A percentile compares a stretch with the other conserved stretches of the same genome.
Conservation (phyloP, 2,888 invertebrate genomes). For the Latheticus oryzae region DNA sequence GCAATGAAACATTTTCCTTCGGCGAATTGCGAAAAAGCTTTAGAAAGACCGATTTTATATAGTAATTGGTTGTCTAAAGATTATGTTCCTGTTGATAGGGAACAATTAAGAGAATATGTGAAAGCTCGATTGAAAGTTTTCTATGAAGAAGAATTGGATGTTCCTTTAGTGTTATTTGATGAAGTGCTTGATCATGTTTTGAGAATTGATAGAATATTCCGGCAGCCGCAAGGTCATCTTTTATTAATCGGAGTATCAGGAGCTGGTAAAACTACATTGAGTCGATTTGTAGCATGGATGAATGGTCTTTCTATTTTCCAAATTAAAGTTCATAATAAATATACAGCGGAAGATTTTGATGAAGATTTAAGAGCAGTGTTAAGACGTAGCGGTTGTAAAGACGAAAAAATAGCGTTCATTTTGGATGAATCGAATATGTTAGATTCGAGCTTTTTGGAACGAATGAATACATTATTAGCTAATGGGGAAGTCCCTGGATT, state of each 20-base stretch:
- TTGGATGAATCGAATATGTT: constrained; percentile 99
- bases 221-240: constrained; percentile 98
- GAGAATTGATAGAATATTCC: constrained; percentile 98
- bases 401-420: constrained; percentile 99
- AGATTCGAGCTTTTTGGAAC: constrained; percentile 97
- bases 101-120: constrained; percentile 95
- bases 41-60: constrained; percentile 95
- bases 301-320: constrained; percentile 99
- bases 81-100: constrained; percentile 95
- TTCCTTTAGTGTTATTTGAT: constrained; percentile 97
- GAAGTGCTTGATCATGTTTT: constrained; percentile 99
- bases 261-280: constrained; percentile 98
- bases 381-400: constrained; percentile 89
- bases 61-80: constrained; percentile 99
- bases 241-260: constrained; percentile 98
- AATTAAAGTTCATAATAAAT: constrained; percentile 99
- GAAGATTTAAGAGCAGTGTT: constrained; percentile 94
- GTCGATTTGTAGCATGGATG: constrained; percentile 99
- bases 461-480: constrained; percentile 98
- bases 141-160: constrained; percentile 99
- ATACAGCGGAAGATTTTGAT: constrained; percentile 98
- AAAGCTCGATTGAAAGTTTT: constrained; percentile 97
- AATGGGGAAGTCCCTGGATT: constrained; percentile 98
- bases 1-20: constrained; percentile 93
- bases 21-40: constrained; percentile 76